Conservation (phyloP, 2,797 vertebrate species). For the Neosilurus mollespiculum region DNA sequence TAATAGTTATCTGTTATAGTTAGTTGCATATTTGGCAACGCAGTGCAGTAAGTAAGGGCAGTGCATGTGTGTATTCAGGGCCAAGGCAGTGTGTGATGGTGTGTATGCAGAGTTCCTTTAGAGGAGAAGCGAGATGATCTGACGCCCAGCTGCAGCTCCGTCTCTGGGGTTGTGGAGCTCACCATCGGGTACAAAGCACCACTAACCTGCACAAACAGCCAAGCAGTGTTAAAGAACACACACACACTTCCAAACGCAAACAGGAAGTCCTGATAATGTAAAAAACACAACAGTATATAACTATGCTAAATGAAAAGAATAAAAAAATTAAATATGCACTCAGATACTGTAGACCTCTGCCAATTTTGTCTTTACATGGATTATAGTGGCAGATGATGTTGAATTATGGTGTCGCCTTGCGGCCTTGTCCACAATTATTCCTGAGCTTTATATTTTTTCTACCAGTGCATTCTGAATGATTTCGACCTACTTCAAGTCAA, state of each 20-base stretch:
- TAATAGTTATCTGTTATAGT: background rate
- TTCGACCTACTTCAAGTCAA: too few relatives aligned
- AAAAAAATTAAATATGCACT: background rate
- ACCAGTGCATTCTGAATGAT: too few relatives aligned
- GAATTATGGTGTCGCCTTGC: too few relatives aligned
- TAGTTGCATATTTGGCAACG: background rate
- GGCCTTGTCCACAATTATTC: too few relatives aligned
- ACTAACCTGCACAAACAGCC: slow-evolving; percentile 36
- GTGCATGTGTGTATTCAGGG: slow-evolving; percentile 8
- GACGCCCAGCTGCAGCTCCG: slow-evolving; percentile 38
- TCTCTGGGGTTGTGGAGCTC: slow-evolving; percentile 59
- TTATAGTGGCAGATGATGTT: too few relatives aligned
- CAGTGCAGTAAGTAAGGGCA: background rate
- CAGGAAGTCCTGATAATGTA: background rate
- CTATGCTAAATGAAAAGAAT: background rate
- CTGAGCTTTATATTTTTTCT: too few relatives aligned
- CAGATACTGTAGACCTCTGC: too few relatives aligned
- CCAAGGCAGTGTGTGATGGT: slow-evolving; percentile 51
- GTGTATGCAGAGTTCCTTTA: slow-evolving; percentile 58
- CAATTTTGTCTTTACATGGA: too few relatives aligned
- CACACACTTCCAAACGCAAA: background rate
- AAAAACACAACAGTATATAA: too few relatives aligned
- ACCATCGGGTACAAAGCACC: slow-evolving; percentile 56
- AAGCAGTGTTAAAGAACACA: background rate
- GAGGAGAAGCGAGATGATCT: slow-evolving; percentile 31